Evolutionary conservation across 2,888 invertebrate genomes (phyloP).

Genomic region (Helobdella robusta): DNA sequence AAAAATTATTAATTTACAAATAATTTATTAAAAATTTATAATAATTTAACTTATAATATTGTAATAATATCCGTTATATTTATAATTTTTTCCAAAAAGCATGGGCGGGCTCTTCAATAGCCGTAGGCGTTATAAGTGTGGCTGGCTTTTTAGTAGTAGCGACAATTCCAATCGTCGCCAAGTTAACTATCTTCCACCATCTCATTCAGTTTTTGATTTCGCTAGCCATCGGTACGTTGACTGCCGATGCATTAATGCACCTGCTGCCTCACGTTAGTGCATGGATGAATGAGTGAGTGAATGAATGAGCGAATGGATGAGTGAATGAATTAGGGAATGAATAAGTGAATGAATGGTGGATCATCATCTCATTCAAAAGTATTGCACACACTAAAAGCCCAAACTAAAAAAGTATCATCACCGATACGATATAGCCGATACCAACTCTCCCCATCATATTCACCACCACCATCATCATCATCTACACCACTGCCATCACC

Average conservation of each 20-base stretch:
- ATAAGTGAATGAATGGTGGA: neutral
- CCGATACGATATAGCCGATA: too few species aligned
- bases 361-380: neutral
- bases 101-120: slow-evolving; percentile 50
- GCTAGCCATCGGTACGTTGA: slow-evolving; percentile 74
- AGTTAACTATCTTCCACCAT: slow-evolving; percentile 67
- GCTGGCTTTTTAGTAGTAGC: slow-evolving; percentile 75
- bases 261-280: slow-evolving; percentile 59
- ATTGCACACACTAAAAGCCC: neutral
- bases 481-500: too few species aligned
- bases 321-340: too few species aligned
- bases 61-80: neutral
- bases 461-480: too few species aligned
- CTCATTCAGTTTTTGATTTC: slow-evolving; percentile 78
- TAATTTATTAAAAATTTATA: too few species aligned
- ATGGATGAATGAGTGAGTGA: neutral
- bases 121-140: slow-evolving; percentile 70
- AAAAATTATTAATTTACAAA: too few species aligned
- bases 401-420: too few species aligned
- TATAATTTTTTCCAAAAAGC: slow-evolving; percentile 29
- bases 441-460: too few species aligned
- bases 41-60: neutral
- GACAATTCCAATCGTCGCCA: slow-evolving; percentile 74
- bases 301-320: neutral
- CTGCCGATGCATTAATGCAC: slow-evolving; percentile 79